Conservation (phyloP, 1,140 invertebrate species). For the Diprion similis region DNA sequence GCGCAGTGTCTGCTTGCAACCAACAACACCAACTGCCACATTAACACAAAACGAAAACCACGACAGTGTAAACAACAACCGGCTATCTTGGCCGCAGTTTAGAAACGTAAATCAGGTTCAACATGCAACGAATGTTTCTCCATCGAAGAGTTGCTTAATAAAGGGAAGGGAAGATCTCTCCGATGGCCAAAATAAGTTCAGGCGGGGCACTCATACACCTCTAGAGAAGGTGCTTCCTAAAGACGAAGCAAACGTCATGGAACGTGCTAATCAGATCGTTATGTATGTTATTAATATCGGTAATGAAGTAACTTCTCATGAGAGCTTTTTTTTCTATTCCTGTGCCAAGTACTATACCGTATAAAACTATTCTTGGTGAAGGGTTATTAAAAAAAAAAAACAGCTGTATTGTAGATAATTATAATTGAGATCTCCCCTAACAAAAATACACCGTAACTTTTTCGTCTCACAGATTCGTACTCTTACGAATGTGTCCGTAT, state of each 20-base stretch:
- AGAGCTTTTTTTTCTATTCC: constrained; percentile 8
- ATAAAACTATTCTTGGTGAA: constrained; percentile 1
- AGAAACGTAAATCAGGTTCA: constrained; percentile 61
- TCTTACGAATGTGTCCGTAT: no score
- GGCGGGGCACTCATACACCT: constrained; percentile 57
- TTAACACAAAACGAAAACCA: constrained; percentile 58
- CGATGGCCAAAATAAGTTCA: constrained; percentile 60
- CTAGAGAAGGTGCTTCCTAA: constrained; percentile 67
- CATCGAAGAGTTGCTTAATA: constrained; percentile 52
- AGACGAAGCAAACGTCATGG: constrained; percentile 79
- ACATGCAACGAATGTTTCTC: constrained; percentile 48
- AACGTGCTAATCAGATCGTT: constrained; percentile 83
- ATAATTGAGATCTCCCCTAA: background rate
- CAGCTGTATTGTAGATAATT: background rate
- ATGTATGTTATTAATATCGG: constrained; percentile 71
- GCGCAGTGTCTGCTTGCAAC: constrained; percentile 53
- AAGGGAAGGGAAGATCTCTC: constrained; percentile 54
- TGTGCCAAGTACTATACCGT: background rate
- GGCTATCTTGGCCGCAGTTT: constrained; percentile 62
- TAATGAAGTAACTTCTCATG: constrained; percentile 31
- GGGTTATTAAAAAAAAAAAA: background rate
- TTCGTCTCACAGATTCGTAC: background rate
- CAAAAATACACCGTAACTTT: background rate
- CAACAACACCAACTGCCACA: constrained; percentile 45
- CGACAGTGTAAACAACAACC: constrained; percentile 60